A percentile compares a stretch with the other conserved stretches of the same genome.
Evolutionary conservation across 2,797 vertebrate species (phyloP).

Genomic region (Oreochromis grahami): DNA sequence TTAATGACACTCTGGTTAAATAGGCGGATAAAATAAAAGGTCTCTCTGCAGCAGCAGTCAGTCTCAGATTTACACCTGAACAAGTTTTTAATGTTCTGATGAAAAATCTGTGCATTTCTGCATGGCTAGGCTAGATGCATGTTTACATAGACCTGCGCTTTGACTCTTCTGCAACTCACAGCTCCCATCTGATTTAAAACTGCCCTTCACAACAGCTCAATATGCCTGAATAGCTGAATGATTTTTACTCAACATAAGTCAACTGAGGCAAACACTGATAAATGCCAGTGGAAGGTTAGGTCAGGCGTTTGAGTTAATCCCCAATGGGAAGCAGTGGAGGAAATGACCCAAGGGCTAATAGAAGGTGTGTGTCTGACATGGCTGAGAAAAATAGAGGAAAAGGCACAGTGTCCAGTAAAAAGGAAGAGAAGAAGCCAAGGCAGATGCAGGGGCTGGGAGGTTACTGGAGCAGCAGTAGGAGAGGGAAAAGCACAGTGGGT

Average conservation of each 20-base stretch:
- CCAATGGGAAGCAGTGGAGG: slow-evolving; percentile 41
- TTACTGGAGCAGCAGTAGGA: slow-evolving; percentile 58
- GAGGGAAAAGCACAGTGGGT: slow-evolving; percentile 36
- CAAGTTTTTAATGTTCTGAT: not conserved
- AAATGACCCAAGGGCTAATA: slow-evolving; percentile 54
- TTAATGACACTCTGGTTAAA: slow-evolving; percentile 12
- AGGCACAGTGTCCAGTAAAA: slow-evolving; percentile 13
- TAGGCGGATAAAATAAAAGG: not conserved
- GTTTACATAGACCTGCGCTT: not conserved
- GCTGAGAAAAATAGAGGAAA: slow-evolving; percentile 23
- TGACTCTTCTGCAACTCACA: slow-evolving; percentile 4
- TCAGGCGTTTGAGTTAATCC: slow-evolving; percentile 64
- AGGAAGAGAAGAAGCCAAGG: slow-evolving; percentile 38
- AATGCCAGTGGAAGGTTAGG: slow-evolving; percentile 65
- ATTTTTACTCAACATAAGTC: slow-evolving; percentile 60
- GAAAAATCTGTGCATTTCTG: slow-evolving; percentile 4
- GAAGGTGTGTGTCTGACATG: slow-evolving; percentile 45
- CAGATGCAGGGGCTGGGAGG: slow-evolving; percentile 48
- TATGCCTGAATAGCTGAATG: slow-evolving; percentile 42
- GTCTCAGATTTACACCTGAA: not conserved
- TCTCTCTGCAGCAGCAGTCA: not conserved
- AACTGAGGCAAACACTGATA: slow-evolving; percentile 58
- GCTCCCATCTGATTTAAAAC: slow-evolving; percentile 25
- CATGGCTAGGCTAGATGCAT: not conserved
- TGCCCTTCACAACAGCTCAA: slow-evolving; percentile 54